Base-by-base conservation (phyloP, 2,113 vertebrate genomes). In the Pollimyrus isidori region DNA sequence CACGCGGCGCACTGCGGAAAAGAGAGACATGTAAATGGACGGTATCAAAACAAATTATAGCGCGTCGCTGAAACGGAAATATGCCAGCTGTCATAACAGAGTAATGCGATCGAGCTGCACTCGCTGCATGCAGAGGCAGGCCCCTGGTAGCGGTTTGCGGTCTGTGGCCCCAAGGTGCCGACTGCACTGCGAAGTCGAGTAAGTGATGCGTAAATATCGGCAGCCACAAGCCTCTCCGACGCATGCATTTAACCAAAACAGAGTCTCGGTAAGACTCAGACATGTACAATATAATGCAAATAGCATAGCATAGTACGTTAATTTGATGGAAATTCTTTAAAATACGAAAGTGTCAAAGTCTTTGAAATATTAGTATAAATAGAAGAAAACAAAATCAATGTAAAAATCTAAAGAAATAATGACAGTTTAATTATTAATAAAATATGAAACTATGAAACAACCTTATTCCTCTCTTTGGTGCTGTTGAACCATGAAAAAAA, bases 61-160 rank as follows among this genome's bases (percentile, higher is more conserved):
- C 73, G 17, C 73, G 73, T 69, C 1, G 62, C n/a, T 69, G 62
- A 69, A 84, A 84, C 19, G 46, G 46, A 83, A 83, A 83, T 46
- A 83, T 83, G 35, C 23, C 83, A 86, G 83, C 45, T 86, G 83
- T 86, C 83, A 86, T 86, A 86, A 86, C 83, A 86, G 26, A 76
- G 83, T 49, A 86, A 48, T 26, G 23, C n/a, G 83, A 86, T 50
- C 83, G 45, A 48, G 45, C 3, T 50, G 15, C 45, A 4, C 83
- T 86, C 48, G 3, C 83, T 23, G 45, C 45, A n/a, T 86, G 6
- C 48, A 1, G 48, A 49, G 48, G 83, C 23, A 5, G 45, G 45
- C 48, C 35, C 39, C 42, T 26, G n/a, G 83, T 9, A 15, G 45
- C 17, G 83, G 73, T 85, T 49, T 26, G 83, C 4, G 46, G 83